phyloP scores from a whole-genome alignment of 2,797 vertebrate genomes.

The Phrynocephalus vlangalii region DNA sequence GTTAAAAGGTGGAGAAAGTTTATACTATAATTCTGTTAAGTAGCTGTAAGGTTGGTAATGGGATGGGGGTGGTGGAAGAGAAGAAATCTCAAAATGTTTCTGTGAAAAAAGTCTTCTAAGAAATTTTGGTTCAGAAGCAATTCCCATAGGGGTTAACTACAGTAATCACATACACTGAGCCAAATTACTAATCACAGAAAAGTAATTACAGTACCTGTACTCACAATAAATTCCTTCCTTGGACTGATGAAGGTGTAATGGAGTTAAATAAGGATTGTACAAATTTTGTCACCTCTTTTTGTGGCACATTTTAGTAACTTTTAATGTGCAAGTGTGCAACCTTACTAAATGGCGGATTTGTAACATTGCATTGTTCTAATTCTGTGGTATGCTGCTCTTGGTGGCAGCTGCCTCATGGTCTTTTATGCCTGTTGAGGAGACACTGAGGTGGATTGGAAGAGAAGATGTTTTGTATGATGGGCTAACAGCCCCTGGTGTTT shows the following conservation, averaged over 20 bases:
- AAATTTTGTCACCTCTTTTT: not conserved
- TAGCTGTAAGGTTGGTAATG: too few relatives aligned
- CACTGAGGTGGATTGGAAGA: not conserved
- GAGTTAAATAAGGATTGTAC: not conserved
- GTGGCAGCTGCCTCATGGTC: not conserved
- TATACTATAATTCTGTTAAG: too few relatives aligned
- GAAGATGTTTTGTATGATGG: not conserved
- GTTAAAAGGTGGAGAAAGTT: too few relatives aligned
- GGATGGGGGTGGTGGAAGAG: too few relatives aligned
- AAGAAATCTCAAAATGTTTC: too few relatives aligned
- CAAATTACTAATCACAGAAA: not conserved
- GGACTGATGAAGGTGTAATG: not conserved
- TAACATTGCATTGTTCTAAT: not conserved
- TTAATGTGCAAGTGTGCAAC: not conserved
- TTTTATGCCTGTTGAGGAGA: not conserved
- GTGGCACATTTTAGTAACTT: not conserved
- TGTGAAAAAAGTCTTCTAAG: too few relatives aligned
- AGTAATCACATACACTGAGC: too few relatives aligned
- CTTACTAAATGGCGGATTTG: not conserved
- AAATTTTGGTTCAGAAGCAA: too few relatives aligned
- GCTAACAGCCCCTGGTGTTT: not conserved
- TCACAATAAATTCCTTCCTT: not conserved
- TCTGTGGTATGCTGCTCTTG: not conserved
- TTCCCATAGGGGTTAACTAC: too few relatives aligned
- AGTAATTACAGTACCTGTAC: not conserved